Conservation (phyloP, 2,113 vertebrate species). For the Haemorhous mexicanus region DNA sequence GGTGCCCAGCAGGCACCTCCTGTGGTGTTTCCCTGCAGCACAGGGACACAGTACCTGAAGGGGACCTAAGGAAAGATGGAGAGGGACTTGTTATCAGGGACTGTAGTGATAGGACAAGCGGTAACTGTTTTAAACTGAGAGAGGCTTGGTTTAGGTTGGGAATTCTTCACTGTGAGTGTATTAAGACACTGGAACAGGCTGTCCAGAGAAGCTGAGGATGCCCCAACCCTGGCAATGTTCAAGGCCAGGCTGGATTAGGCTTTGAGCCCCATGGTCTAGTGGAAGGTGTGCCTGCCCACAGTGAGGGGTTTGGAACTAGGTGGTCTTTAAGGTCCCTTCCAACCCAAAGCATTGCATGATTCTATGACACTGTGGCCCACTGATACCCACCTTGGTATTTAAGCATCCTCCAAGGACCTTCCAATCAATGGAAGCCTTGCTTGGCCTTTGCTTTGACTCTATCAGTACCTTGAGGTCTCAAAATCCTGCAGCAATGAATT, state of each 20-base stretch:
- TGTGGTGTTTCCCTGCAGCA: background rate
- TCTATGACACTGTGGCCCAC: background rate
- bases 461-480: background rate
- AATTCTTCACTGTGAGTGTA: background rate
- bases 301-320: accelerated
- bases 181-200: background rate
- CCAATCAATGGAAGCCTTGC: background rate
- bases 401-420: background rate
- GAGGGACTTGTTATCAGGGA: background rate
- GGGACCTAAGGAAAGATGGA: background rate
- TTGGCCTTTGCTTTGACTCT: background rate
- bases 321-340: background rate
- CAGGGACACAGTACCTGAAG: background rate
- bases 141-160: background rate
- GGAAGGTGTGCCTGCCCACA: background rate
- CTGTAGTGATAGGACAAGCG: accelerated
- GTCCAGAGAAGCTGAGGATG: background rate
- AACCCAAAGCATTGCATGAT: background rate
- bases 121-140: background rate
- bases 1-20: background rate
- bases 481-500: background rate
- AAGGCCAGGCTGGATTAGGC: background rate
- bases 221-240: background rate
- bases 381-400: background rate
- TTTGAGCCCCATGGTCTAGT: background rate